These are phyloP conservation scores for Ecdyonurus torrentis DNA, from an alignment of 2,888 invertebrate genomes.

Conservation along the genomic window DNA sequence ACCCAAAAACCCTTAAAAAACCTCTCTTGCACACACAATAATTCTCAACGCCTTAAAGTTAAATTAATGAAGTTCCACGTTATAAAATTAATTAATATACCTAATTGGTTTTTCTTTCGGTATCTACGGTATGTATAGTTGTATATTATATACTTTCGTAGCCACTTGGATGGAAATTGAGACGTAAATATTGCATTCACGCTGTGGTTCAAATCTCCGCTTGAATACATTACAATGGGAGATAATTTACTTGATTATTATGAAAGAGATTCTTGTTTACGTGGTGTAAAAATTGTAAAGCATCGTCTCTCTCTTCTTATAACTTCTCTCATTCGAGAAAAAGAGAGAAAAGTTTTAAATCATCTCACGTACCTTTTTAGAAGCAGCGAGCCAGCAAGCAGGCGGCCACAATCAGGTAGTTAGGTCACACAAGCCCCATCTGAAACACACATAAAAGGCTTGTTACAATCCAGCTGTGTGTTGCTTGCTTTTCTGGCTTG, in stretches of 20 bases:
- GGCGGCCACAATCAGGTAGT: not conserved
- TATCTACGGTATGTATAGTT: no score
- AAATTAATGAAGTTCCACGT: not conserved
- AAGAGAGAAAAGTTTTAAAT: no score
- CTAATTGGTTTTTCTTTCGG: not conserved
- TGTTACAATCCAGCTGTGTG: no score
- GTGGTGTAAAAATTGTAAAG: not conserved
- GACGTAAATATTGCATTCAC: no score
- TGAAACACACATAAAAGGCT: not conserved
- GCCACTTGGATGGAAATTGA: no score
- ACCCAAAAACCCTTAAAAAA: no score
- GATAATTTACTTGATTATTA: not conserved
- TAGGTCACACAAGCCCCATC: not conserved
- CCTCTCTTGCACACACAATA: not conserved
- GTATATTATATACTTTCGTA: no score
- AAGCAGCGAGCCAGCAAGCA: no score
- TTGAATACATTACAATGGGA: not conserved
- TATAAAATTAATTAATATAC: not conserved
- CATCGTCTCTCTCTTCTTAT: no score
- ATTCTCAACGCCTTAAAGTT: not conserved
- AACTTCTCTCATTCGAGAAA: no score
- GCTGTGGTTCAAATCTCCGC: not conserved
- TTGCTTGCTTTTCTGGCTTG: no score
- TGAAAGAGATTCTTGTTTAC: no score
- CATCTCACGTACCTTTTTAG: not conserved